These are phyloP conservation scores for Chrysogorgia sp. DNA, from an alignment of 92 coral and sea anemone genomes.

Conservation along the genomic window DNA sequence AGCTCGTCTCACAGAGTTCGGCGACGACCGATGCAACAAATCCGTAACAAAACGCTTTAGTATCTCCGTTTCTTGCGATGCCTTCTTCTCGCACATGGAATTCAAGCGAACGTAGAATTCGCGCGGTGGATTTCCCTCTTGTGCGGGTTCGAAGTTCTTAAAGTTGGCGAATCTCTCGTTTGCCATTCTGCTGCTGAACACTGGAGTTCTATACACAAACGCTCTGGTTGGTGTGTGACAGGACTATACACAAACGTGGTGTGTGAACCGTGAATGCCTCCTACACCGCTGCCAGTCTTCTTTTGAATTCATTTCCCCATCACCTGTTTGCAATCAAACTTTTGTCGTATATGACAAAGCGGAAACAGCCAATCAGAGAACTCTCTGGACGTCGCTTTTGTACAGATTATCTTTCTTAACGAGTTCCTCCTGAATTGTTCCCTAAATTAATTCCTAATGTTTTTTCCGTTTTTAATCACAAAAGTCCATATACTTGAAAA, in stretches of 20 bases:
- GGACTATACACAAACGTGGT: not conserved
- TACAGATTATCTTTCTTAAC: conserved; percentile 10
- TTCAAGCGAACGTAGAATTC: conserved; percentile 31
- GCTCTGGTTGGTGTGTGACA: too few species aligned
- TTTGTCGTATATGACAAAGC: not conserved
- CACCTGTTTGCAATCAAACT: conserved; percentile 21
- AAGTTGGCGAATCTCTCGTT: not conserved
- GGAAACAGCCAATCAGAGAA: not conserved
- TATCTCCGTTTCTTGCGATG: conserved; percentile 33
- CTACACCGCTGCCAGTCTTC: not conserved
- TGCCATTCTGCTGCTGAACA: too few species aligned
- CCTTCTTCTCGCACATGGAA: conserved; percentile 33
- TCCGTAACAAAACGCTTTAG: conserved; percentile 30
- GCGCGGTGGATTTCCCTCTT: not conserved
- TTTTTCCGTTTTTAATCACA: not conserved
- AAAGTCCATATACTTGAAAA: too few species aligned
- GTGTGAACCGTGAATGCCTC: not conserved
- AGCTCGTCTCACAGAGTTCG: conserved; percentile 33
- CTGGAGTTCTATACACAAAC: not conserved
- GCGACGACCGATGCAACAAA: conserved; percentile 23
- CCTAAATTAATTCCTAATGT: conserved; percentile 9
- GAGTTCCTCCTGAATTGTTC: conserved; percentile 12
- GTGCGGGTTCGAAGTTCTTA: not conserved
- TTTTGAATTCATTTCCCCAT: conserved; percentile 1
- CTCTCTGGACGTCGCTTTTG: not conserved